phyloP scores from a whole-genome alignment of 2,888 invertebrate species.

The Oligia latruncula region DNA sequence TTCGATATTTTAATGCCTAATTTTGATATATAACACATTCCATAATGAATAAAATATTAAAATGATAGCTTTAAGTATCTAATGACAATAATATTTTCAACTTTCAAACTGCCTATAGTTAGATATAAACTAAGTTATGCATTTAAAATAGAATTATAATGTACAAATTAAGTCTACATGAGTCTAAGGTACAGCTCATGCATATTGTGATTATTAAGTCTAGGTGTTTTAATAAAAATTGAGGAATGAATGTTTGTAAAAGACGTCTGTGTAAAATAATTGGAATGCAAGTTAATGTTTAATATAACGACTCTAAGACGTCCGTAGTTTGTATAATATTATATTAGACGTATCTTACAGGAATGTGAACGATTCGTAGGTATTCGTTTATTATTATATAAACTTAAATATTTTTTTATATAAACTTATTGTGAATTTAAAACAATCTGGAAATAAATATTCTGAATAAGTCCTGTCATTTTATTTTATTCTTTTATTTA shows the following conservation, averaged over 20 bases:
- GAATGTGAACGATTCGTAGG: conserved; percentile 66
- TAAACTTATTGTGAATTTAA: conserved; percentile 63
- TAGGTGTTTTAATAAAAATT: conserved; percentile 67
- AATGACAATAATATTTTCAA: conserved; percentile 75
- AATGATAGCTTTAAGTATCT: conserved; percentile 71
- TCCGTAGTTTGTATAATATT: conserved; percentile 76
- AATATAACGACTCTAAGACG: conserved; percentile 71
- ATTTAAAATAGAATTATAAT: conserved; percentile 86
- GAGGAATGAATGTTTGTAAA: conserved; percentile 66
- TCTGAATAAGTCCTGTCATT: conserved; percentile 48
- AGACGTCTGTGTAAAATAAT: conserved; percentile 70
- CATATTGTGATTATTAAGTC: conserved; percentile 82
- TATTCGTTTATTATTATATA: conserved; percentile 73
- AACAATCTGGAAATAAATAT: conserved; percentile 67
- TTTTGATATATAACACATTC: conserved; percentile 70
- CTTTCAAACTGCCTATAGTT: conserved; percentile 72
- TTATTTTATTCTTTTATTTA: conserved; percentile 7
- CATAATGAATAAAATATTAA: conserved; percentile 65
- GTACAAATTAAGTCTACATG: conserved; percentile 88
- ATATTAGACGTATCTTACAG: conserved; percentile 64
- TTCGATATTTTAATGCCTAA: conserved; percentile 59
- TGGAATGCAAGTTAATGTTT: conserved; percentile 69
- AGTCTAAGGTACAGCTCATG: conserved; percentile 79
- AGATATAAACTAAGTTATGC: conserved; percentile 78
- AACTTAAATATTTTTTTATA: conserved; percentile 76